phyloP scores from a whole-genome alignment of 2,888 invertebrate species.

The Morpho helenor region DNA sequence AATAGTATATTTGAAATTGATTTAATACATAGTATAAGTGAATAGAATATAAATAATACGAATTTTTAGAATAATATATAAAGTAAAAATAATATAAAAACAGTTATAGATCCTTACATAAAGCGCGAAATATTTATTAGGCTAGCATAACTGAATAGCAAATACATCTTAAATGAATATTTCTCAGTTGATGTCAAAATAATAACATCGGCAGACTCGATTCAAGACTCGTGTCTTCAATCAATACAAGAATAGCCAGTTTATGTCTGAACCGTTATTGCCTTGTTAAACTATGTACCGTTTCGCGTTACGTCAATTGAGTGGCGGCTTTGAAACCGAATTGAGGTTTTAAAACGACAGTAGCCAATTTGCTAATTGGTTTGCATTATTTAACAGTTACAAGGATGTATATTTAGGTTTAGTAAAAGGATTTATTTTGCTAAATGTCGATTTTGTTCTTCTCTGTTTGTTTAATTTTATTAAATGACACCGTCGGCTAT shows the following conservation, averaged over 20 bases:
- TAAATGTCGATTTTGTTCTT: too few relatives aligned
- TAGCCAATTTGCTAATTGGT: slow-evolving; percentile 3
- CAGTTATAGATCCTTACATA: background rate
- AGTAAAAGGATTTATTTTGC: too few relatives aligned
- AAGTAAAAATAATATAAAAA: background rate
- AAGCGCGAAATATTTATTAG: background rate
- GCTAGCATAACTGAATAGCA: slow-evolving; percentile 3
- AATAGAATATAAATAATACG: too few relatives aligned
- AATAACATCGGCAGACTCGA: slow-evolving; percentile 12
- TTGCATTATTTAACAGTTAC: too few relatives aligned
- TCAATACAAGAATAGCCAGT: slow-evolving; percentile 26
- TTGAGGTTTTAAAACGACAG: slow-evolving; percentile 6
- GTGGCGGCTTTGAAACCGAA: slow-evolving; percentile 3
- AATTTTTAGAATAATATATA: too few relatives aligned
- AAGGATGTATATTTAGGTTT: too few relatives aligned
- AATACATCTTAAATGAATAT: slow-evolving; percentile 2
- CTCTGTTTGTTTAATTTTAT: too few relatives aligned
- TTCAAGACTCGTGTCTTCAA: slow-evolving; percentile 19
- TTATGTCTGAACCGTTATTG: slow-evolving; percentile 33
- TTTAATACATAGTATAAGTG: too few relatives aligned
- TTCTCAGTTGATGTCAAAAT: slow-evolving; percentile 15
- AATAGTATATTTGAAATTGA: too few relatives aligned
- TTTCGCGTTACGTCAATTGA: slow-evolving; percentile 21
- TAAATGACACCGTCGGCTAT: too few relatives aligned
- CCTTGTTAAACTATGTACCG: slow-evolving; percentile 33